Evolutionary conservation across 2,797 vertebrate species (phyloP).

Genomic region (Tokudaia muenninki): DNA sequence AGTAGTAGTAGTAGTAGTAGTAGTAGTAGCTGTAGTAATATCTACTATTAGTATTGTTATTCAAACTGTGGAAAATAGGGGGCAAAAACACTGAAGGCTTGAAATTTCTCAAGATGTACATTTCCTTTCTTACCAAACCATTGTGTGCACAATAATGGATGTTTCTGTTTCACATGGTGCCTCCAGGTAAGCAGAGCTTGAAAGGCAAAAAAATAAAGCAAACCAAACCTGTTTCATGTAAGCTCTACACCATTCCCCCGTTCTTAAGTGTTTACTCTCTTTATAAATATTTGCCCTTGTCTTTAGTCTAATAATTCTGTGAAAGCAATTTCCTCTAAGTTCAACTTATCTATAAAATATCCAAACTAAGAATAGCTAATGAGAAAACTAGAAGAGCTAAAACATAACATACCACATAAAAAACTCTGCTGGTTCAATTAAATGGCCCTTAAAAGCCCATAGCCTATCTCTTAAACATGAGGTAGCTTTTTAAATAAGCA

Average conservation of each 20-base stretch:
- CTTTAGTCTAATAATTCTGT: slow-evolving; percentile 72
- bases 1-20: no score
- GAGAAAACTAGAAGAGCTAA: slow-evolving; percentile 43
- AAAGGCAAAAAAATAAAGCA: slow-evolving; percentile 77
- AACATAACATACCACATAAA: not conserved
- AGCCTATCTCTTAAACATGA: not conserved
- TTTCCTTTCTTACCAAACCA: slow-evolving; percentile 49
- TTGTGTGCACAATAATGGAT: slow-evolving; percentile 20
- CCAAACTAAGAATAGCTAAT: slow-evolving; percentile 64
- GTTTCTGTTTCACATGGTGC: slow-evolving; percentile 49
- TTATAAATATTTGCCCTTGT: slow-evolving; percentile 76
- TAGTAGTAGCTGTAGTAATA: no score
- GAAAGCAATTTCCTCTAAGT: slow-evolving; percentile 73
- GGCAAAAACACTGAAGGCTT: not conserved
- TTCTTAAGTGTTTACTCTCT: slow-evolving; percentile 74
- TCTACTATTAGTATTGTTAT: not conserved
- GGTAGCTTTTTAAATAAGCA: not conserved
- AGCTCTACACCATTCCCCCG: slow-evolving; percentile 36
- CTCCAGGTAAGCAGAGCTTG: slow-evolving; percentile 65
- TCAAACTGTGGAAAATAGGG: slow-evolving; percentile 1
- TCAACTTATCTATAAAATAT: slow-evolving; percentile 67
- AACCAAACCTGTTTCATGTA: slow-evolving; percentile 71
- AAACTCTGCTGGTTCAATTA: not conserved
- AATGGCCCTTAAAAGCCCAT: slow-evolving; percentile 21
- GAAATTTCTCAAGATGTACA: not conserved